These are phyloP conservation scores for Patella vulgata DNA, from an alignment of 1,140 invertebrate species.

Conservation along the genomic window DNA sequence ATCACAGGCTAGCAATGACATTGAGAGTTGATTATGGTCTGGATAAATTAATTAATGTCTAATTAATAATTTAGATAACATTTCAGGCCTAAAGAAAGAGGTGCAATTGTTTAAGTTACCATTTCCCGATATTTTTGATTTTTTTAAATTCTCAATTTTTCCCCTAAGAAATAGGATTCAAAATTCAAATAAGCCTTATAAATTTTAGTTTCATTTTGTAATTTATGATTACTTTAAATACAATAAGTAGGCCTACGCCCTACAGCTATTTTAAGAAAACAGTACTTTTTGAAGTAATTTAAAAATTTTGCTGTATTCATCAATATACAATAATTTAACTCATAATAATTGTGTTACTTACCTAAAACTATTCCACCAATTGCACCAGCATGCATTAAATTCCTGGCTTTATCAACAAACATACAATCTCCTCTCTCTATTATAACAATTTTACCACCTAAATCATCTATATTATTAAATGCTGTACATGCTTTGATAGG, in stretches of 20 bases:
- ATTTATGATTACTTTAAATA: too few species aligned
- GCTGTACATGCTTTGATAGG: conserved; percentile 78
- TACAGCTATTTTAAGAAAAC: too few species aligned
- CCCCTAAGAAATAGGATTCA: too few species aligned
- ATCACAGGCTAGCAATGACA: too few species aligned
- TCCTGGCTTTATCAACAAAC: conserved; percentile 93
- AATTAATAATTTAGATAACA: too few species aligned
- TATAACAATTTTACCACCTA: conserved; percentile 83
- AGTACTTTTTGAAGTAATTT: too few species aligned
- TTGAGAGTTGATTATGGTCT: too few species aligned
- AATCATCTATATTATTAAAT: conserved; percentile 72
- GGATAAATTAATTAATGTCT: too few species aligned
- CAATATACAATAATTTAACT: not conserved
- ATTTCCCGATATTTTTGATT: not conserved
- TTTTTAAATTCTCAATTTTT: not conserved
- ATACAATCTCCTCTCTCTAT: conserved; percentile 91
- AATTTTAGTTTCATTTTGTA: too few species aligned
- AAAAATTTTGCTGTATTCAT: not conserved
- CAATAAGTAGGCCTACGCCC: too few species aligned
- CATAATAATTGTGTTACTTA: conserved; percentile 37
- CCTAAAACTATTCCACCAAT: conserved; percentile 85
- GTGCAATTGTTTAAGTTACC: not conserved
- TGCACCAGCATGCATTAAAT: conserved; percentile 85
- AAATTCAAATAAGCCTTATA: too few species aligned
- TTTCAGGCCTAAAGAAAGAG: too few species aligned